These are phyloP conservation scores for Pteropus alecto DNA, from an alignment of 2,113 vertebrate genomes.

Conservation along the genomic window DNA sequence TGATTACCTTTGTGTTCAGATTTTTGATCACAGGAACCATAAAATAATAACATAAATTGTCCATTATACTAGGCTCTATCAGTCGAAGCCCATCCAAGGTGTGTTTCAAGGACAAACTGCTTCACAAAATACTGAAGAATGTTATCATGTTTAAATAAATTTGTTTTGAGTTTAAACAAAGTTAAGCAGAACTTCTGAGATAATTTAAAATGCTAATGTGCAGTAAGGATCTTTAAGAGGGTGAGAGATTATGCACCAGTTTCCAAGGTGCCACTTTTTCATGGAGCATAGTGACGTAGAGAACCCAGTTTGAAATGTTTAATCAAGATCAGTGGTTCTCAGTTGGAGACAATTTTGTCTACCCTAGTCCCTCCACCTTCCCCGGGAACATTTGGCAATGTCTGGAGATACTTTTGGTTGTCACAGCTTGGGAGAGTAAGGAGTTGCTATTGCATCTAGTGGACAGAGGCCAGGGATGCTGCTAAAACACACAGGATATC, in stretches of 20 bases:
- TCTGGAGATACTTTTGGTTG: not conserved
- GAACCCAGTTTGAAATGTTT: not conserved
- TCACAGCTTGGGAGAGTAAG: not conserved
- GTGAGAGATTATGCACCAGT: not conserved
- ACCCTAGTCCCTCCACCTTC: fast-evolving
- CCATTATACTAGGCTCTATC: not conserved
- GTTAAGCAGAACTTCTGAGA: not conserved
- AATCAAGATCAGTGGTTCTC: not conserved
- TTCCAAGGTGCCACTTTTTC: not conserved
- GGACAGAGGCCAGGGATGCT: not conserved
- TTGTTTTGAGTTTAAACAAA: not conserved
- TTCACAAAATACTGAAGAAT: not conserved
- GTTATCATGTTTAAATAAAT: not conserved
- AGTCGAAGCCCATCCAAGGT: not conserved
- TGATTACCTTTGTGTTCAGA: not conserved
- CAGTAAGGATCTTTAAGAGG: not conserved
- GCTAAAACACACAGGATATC: not conserved
- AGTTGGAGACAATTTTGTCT: not conserved
- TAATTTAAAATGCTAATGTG: not conserved
- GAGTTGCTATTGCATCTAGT: not conserved
- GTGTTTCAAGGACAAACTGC: not conserved
- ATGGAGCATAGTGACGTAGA: not conserved
- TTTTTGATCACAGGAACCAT: not conserved
- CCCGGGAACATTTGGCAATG: not conserved
- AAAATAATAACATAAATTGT: not conserved